These are phyloP conservation scores for Luehdorfia chinensis DNA, from an alignment of 1,140 invertebrate genomes.

Conservation along the genomic window DNA sequence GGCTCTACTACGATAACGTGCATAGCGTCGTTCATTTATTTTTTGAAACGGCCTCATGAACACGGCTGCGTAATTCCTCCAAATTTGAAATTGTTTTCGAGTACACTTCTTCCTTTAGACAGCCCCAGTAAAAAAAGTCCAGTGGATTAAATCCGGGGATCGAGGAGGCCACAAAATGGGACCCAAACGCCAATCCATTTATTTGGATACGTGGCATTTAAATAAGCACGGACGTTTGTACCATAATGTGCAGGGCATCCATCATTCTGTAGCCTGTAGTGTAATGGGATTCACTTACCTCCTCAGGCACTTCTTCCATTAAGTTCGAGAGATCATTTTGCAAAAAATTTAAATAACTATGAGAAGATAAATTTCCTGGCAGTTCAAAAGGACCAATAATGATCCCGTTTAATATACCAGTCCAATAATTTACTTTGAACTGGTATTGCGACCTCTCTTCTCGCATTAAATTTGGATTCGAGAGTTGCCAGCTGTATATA, in stretches of 20 bases:
- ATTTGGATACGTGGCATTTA: constrained; percentile 7
- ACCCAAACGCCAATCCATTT: constrained; percentile 23
- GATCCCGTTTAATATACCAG: constrained; percentile 10
- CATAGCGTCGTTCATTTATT: constrained; percentile 10
- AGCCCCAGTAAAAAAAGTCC: constrained; percentile 27
- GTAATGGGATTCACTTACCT: constrained; percentile 23
- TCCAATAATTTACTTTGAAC: constrained; percentile 4
- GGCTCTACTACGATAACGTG: constrained; percentile 11
- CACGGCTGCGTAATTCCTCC: constrained; percentile 19
- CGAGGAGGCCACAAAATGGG: constrained; percentile 26
- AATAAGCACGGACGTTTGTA: constrained; percentile 1
- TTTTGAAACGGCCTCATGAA: constrained; percentile 10
- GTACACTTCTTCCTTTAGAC: constrained; percentile 29
- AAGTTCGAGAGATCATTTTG: no score
- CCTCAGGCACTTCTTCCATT: constrained; percentile 33
- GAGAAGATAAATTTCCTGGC: constrained; percentile 22
- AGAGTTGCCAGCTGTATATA: constrained; percentile 1
- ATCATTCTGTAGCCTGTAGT: constrained; percentile 33
- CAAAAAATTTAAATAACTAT: constrained; percentile 32
- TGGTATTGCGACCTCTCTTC: constrained; percentile 1
- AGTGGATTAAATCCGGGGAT: constrained; percentile 26
- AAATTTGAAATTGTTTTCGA: constrained; percentile 25
- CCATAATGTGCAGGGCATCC: constrained; percentile 10
- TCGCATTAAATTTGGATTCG: neutral
- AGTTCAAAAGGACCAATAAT: constrained; percentile 43